Evolutionary conservation across 2,797 vertebrate species (phyloP), one percentile per base, ranked within the genome.

Genomic region (Propithecus perrieri): DNA sequence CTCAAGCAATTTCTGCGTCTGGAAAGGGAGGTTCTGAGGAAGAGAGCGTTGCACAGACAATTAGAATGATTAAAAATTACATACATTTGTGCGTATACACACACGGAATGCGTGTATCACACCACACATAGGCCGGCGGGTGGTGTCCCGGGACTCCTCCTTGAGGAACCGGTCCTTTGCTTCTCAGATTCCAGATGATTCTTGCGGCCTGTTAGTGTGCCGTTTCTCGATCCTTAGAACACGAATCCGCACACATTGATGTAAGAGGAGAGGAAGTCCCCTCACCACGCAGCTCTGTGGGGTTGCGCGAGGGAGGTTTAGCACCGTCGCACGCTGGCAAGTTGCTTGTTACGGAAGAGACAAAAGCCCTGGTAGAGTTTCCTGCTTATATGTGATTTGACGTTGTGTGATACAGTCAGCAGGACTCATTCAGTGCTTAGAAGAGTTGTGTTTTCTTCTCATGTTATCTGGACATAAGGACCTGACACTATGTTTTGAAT

Each of bases 371-470:
- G 0, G 6, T 7, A 14, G 12, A 33, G 35, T 20, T 28, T 69
- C 12, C 85, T 33, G 33, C 33, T 55, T 5, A 2, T 12, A 0
- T 4, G 18, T 61, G 38, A 3, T 20, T 53, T 28, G 6, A 5
- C 24, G 9, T 1, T 10, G 2, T 6, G 14, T 10, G n/a, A 22
- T 8, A 2, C 3, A 20, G 20, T 67, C 55, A 0, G 35, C 0
- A 33, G 26, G 41, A 0, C 43, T 35, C 2, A 33, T 1, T 11
- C 4, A 1, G 20, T 7, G 11, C 87, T n/a, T 26, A 5, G 7
- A 24, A 61, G 35, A 35, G 4, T 63, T 3, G 2, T 0, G 0
- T 8, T 28, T 50, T 69, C 35, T 11, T 20, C 35, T 17, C 12
- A 0, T 28, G 11, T 26, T 41, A 12, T 46, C 33, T 0, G 2